A percentile compares a stretch with the other conserved stretches of the same genome.
Evolutionary conservation across 2,797 vertebrate species (phyloP).

Genomic region (Psittacula echo): DNA sequence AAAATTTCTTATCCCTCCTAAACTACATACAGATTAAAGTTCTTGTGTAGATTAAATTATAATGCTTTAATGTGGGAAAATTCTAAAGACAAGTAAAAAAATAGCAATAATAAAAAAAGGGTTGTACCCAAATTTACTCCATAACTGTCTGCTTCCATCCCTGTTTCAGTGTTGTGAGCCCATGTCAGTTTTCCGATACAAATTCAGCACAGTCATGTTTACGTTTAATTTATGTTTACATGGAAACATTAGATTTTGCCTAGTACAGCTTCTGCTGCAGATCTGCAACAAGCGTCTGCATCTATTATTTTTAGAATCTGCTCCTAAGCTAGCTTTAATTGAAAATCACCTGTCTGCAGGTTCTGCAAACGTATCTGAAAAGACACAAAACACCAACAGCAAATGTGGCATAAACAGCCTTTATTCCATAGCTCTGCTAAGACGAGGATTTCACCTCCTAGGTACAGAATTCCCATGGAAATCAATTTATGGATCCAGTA

Average conservation of each 20-base stretch:
- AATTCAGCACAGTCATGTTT: background rate
- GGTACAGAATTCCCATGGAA: constrained; percentile 9
- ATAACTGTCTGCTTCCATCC: background rate
- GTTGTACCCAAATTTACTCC: background rate
- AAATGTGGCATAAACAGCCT: background rate
- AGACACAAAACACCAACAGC: background rate
- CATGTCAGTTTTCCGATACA: background rate
- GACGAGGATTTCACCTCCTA: background rate
- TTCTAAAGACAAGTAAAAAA: background rate
- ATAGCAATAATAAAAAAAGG: background rate
- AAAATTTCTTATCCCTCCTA: background rate
- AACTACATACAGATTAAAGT: background rate
- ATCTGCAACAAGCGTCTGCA: background rate
- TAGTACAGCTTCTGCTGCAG: background rate
- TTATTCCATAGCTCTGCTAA: background rate
- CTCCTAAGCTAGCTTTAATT: background rate
- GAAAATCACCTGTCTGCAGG: background rate
- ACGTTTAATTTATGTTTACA: background rate
- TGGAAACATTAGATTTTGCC: background rate
- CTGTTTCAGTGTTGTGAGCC: background rate
- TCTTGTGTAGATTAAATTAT: background rate
- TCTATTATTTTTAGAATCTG: background rate
- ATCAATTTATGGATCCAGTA: constrained; percentile 28
- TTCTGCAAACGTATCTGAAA: background rate
- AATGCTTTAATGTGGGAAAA: background rate